These are phyloP conservation scores for Protodeltote pygarga DNA, from an alignment of 2,888 invertebrate genomes.

Conservation along the genomic window DNA sequence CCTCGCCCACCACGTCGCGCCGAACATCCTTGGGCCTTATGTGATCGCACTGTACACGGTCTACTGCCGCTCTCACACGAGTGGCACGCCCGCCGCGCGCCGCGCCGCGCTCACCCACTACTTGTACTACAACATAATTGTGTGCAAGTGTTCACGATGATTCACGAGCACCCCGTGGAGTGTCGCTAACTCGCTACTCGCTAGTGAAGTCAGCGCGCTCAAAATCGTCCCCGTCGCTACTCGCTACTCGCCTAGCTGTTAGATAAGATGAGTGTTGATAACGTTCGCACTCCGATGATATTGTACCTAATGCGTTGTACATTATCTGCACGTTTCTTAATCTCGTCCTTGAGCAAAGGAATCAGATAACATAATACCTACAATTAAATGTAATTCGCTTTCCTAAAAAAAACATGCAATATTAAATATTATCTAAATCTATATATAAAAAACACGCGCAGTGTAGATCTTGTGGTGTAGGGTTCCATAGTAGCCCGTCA, in stretches of 20 bases:
- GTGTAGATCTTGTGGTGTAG: too few relatives aligned
- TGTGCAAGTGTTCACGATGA: neutral
- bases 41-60: neutral
- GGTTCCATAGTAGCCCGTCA: too few relatives aligned
- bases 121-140: neutral
- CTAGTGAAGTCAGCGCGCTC: neutral
- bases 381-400: too few relatives aligned
- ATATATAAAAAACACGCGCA: too few relatives aligned
- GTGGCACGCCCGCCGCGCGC: conserved; percentile 11
- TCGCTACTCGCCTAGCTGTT: too few relatives aligned
- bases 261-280: conserved; percentile 23
- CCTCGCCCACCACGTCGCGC: conserved; percentile 7
- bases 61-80: neutral
- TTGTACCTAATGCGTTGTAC: conserved; percentile 11
- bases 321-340: conserved; percentile 41
- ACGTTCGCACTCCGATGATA: conserved; percentile 3
- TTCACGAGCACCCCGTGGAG: neutral
- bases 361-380: neutral
- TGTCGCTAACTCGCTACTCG: neutral
- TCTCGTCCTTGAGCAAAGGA: conserved; percentile 26
- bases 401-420: too few relatives aligned
- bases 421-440: too few relatives aligned
- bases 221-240: too few relatives aligned
- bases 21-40: neutral
- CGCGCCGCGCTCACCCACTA: too few relatives aligned